Evolutionary conservation across 2,888 invertebrate genomes (phyloP).

Genomic region (Cerceris rybyensis): DNA sequence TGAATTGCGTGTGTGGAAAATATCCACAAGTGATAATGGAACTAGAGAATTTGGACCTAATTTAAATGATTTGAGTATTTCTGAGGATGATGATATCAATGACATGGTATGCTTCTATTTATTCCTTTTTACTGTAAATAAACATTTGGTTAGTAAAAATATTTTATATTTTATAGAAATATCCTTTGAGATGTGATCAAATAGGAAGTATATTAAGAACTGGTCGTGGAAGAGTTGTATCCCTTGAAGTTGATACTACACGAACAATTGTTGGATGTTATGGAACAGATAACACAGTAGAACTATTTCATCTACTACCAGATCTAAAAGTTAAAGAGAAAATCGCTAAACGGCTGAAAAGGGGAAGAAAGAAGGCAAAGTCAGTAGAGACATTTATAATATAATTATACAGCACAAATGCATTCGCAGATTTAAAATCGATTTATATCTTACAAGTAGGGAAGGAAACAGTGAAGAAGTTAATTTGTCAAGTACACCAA

Average conservation of each 20-base stretch:
- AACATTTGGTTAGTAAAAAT: conserved; percentile 25
- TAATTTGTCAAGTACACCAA: conserved; percentile 76
- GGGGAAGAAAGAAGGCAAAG: conserved; percentile 85
- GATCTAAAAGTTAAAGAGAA: conserved; percentile 89
- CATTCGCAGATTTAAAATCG: not conserved
- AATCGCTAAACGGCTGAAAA: conserved; percentile 90
- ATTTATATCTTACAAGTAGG: conserved; percentile 40
- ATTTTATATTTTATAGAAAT: conserved; percentile 77
- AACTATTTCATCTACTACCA: conserved; percentile 91
- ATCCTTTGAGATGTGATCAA: conserved; percentile 89
- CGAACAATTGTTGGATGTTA: conserved; percentile 90
- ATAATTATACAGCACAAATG: conserved; percentile 7
- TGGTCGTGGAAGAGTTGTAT: conserved; percentile 90
- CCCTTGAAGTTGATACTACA: conserved; percentile 88
- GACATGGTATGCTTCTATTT: conserved; percentile 82
- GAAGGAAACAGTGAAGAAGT: conserved; percentile 66
- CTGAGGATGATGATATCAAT: conserved; percentile 83
- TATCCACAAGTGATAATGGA: conserved; percentile 84
- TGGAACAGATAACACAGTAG: conserved; percentile 91
- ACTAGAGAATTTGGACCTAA: conserved; percentile 80
- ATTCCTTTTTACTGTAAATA: conserved; percentile 5
- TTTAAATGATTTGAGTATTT: conserved; percentile 83
- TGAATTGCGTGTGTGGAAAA: conserved; percentile 92
- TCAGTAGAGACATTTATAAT: conserved; percentile 21
- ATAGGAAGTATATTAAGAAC: conserved; percentile 91